Conservation (phyloP, 2,797 vertebrate species). For the Microcaecilia unicolor region DNA sequence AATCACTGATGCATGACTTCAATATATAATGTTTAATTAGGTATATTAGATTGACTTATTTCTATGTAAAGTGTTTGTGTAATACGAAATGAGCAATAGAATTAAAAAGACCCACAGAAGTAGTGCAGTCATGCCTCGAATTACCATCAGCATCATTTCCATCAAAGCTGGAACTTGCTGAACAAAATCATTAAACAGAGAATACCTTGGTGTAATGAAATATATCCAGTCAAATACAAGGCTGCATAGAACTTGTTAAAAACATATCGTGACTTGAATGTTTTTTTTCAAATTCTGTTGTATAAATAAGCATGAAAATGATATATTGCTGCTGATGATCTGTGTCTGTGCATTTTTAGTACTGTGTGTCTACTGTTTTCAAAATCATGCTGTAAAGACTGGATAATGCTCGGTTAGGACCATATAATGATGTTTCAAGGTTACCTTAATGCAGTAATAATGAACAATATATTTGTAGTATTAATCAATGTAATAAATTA, state of each 20-base stretch:
- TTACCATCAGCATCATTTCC: not conserved
- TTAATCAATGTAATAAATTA: slow-evolving; percentile 29
- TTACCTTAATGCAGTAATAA: slow-evolving; percentile 14
- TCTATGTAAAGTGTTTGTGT: slow-evolving; percentile 40
- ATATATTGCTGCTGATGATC: not conserved
- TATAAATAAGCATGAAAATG: slow-evolving; percentile 11
- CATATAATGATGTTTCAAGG: slow-evolving; percentile 3
- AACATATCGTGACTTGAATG: not conserved
- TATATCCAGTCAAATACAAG: not conserved
- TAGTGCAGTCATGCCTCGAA: not conserved
- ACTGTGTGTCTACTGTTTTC: not conserved
- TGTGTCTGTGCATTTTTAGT: not conserved
- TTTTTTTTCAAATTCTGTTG: not conserved
- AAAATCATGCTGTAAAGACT: not conserved
- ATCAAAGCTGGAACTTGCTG: slow-evolving; percentile 15
- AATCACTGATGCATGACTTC: slow-evolving; percentile 26
- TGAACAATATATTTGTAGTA: slow-evolving; percentile 15
- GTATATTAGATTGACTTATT: slow-evolving; percentile 39
- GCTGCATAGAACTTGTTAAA: slow-evolving; percentile 2
- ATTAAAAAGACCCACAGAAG: slow-evolving; percentile 20
- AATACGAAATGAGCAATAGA: slow-evolving; percentile 22
- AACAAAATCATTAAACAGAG: slow-evolving; percentile 10
- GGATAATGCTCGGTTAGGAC: not conserved
- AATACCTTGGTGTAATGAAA: slow-evolving; percentile 10
- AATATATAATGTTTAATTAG: slow-evolving; percentile 50